Percentiles rank a stretch among this genome's conserved stretches.
Conservation (phyloP, 2,797 vertebrate species). For the Threskiornis aethiopicus region DNA sequence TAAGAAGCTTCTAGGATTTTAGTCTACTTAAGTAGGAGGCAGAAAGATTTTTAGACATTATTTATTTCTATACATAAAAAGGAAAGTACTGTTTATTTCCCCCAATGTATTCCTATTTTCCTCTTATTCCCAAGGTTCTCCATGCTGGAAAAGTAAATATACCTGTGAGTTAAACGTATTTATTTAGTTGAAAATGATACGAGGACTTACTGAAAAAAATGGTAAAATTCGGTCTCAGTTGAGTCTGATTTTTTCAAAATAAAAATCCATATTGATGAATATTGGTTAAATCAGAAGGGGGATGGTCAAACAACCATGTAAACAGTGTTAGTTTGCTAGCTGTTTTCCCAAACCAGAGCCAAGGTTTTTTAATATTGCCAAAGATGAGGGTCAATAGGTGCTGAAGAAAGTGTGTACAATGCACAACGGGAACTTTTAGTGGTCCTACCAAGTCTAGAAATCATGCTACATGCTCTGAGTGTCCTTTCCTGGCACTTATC, state of each 20-base stretch:
- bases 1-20: conserved; percentile 52
- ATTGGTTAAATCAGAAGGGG: not conserved
- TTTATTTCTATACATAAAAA: conserved; percentile 41
- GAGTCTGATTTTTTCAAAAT: not conserved
- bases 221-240: not conserved
- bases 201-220: not conserved
- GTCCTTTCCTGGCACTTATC: not conserved
- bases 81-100: conserved; percentile 39
- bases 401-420: not conserved
- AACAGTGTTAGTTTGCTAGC: not conserved
- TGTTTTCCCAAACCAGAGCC: not conserved
- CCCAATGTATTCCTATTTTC: not conserved
- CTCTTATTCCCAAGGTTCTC: not conserved
- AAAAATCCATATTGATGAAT: not conserved
- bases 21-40: conserved; percentile 12
- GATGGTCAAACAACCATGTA: not conserved
- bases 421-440: not conserved
- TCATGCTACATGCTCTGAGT: not conserved
- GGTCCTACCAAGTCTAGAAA: not conserved
- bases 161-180: not conserved
- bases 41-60: conserved; percentile 19
- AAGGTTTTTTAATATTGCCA: not conserved
- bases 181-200: conserved; percentile 24
- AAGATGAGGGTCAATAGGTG: not conserved
- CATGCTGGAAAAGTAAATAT: conserved; percentile 1